Percentiles rank a stretch among this genome's conserved stretches.
Conservation (phyloP, 2,113 vertebrate species). For the Lucifuga dentata region DNA sequence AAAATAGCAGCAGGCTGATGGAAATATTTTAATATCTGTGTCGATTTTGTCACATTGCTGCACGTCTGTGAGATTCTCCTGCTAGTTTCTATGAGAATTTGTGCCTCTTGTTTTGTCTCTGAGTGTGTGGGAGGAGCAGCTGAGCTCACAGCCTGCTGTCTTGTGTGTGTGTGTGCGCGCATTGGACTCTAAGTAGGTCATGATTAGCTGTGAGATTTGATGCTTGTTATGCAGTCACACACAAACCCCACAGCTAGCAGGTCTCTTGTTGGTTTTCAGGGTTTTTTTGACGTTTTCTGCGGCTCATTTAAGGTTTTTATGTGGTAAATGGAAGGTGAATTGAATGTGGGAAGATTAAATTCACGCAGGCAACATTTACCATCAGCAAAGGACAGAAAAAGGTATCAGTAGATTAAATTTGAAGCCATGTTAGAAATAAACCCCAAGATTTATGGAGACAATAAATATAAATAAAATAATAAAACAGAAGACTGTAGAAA, state of each 20-base stretch:
- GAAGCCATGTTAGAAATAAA: too few species aligned
- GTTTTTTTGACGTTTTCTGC: neutral
- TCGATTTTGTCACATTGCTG: neutral
- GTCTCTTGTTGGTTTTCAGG: neutral
- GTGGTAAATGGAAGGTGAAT: too few species aligned
- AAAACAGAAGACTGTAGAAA: too few species aligned
- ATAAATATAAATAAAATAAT: too few species aligned
- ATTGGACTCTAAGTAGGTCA: slow-evolving; percentile 74
- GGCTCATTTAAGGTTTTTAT: neutral
- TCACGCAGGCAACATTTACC: too few species aligned
- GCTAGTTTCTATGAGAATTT: slow-evolving; percentile 2
- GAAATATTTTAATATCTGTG: neutral
- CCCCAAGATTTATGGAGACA: too few species aligned
- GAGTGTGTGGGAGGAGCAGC: slow-evolving; percentile 59
- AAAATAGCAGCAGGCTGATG: too few species aligned
- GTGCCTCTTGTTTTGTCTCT: slow-evolving; percentile 24
- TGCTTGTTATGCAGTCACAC: slow-evolving; percentile 12
- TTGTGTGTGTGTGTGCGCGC: slow-evolving; percentile 18
- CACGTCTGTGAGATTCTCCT: neutral
- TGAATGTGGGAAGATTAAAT: too few species aligned
- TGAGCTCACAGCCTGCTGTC: slow-evolving; percentile 25
- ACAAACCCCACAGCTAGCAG: neutral
- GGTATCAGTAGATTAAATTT: too few species aligned
- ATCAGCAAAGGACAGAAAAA: too few species aligned
- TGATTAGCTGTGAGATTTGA: slow-evolving; percentile 59